Conservation (phyloP, 2,797 vertebrate species). For the Thalassophryne amazonica region DNA sequence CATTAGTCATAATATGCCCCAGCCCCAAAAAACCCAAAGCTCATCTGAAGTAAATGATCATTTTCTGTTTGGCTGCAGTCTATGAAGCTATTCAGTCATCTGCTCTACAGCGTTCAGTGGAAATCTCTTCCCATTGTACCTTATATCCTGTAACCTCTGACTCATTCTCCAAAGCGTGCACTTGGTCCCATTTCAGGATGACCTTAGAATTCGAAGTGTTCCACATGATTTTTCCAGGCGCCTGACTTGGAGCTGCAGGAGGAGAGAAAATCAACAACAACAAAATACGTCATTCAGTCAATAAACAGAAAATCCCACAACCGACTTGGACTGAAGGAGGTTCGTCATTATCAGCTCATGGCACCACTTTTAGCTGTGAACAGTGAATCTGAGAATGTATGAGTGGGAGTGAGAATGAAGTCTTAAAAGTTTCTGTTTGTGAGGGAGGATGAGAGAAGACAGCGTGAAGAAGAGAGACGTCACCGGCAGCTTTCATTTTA, state of each 20-base stretch:
- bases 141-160: constrained; percentile 98
- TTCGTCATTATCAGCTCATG: constrained; percentile 57
- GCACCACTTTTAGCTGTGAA: constrained; percentile 25
- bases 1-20: not conserved
- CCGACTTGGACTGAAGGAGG: constrained; percentile 47
- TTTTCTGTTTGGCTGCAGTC: constrained; percentile 1
- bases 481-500: too few species aligned
- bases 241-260: constrained; percentile 88
- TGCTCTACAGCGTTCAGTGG: not conserved
- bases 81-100: constrained; percentile 8
- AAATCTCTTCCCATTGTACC: constrained; percentile 65
- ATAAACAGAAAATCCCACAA: constrained; percentile 43
- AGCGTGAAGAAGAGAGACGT: constrained; percentile 1
- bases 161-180: constrained; percentile 93
- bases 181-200: constrained; percentile 94
- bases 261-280: constrained; percentile 40
- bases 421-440: not conserved
- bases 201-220: constrained; percentile 95
- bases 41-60: constrained; percentile 14
- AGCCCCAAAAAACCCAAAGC: too few species aligned
- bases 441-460: not conserved
- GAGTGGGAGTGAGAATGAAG: constrained; percentile 18
- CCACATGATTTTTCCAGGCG: constrained; percentile 94
- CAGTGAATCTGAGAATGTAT: constrained; percentile 10
- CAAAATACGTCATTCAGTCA: constrained; percentile 13